Conservation (phyloP, 2,113 vertebrate genomes). For the Bos indicus region DNA sequence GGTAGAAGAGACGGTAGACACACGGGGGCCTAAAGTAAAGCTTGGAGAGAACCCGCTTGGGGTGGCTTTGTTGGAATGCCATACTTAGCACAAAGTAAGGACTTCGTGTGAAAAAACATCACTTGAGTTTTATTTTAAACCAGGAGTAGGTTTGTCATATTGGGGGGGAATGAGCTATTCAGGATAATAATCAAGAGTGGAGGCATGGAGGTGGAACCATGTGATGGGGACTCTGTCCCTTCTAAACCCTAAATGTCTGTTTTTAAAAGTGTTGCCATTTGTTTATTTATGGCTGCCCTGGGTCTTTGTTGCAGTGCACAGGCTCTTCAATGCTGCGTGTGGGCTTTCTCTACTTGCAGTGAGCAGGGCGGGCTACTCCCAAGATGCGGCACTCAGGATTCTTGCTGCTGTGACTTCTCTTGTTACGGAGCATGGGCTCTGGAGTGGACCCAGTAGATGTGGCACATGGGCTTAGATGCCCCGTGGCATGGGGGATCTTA, state of each 20-base stretch:
- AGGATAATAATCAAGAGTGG: background rate
- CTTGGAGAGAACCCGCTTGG: background rate
- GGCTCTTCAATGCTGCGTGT: background rate
- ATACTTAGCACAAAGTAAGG: background rate
- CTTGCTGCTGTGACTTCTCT: fast-evolving
- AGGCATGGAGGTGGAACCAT: background rate
- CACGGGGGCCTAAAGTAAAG: fast-evolving
- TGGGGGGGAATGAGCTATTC: background rate
- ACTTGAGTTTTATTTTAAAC: background rate
- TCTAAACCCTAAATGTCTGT: background rate
- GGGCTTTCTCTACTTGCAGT: background rate
- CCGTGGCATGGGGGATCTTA: background rate
- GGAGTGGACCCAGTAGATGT: background rate
- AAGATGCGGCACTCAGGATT: fast-evolving
- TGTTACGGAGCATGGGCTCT: fast-evolving
- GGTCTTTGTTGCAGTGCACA: fast-evolving
- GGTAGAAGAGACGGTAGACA: background rate
- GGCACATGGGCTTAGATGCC: background rate
- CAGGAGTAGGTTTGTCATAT: background rate
- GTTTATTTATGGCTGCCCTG: background rate
- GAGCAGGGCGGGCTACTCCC: background rate
- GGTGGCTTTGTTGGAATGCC: background rate
- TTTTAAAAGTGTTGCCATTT: background rate
- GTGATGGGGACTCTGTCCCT: background rate
- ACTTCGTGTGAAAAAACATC: background rate